These are phyloP conservation scores for Bugulina stolonifera DNA, from an alignment of 2,888 invertebrate genomes.

Conservation along the genomic window DNA sequence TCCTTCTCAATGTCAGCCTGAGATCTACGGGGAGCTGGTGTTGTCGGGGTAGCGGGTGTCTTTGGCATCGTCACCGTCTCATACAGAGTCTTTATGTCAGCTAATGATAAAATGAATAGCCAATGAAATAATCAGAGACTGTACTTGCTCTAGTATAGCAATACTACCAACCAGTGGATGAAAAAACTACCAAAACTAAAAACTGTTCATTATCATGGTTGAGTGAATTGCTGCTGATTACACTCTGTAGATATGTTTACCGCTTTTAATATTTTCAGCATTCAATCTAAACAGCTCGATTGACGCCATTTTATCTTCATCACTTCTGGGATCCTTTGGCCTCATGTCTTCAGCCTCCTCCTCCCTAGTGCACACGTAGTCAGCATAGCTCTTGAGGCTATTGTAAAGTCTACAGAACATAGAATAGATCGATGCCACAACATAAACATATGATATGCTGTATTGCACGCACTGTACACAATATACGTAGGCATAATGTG, in stretches of 20 bases:
- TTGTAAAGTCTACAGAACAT: slow-evolving; percentile 35
- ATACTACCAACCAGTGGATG: too few species aligned
- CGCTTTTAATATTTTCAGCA: background rate
- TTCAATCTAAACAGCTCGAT: background rate
- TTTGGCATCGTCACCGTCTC: slow-evolving; percentile 43
- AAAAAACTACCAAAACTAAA: too few species aligned
- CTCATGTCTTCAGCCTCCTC: slow-evolving; percentile 35
- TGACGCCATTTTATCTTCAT: slow-evolving; percentile 39
- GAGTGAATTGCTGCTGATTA: too few species aligned
- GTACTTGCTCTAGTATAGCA: too few species aligned
- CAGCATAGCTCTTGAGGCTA: slow-evolving; percentile 42
- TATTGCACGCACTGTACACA: background rate
- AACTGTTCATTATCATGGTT: too few species aligned
- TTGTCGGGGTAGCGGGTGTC: slow-evolving; percentile 41
- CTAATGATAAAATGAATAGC: too few species aligned
- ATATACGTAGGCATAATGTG: too few species aligned
- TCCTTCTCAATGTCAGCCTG: slow-evolving; percentile 48
- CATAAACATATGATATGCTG: too few species aligned
- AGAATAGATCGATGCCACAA: too few species aligned
- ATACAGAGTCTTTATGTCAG: slow-evolving; percentile 42
- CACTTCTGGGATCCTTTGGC: slow-evolving; percentile 42
- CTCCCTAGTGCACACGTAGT: slow-evolving; percentile 39
- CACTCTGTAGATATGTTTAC: too few species aligned
- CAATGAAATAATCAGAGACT: too few species aligned
- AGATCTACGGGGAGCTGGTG: slow-evolving; percentile 43